These are phyloP conservation scores for Leucophenga maculata DNA, from an alignment of 2,888 invertebrate species.

Conservation along the genomic window DNA sequence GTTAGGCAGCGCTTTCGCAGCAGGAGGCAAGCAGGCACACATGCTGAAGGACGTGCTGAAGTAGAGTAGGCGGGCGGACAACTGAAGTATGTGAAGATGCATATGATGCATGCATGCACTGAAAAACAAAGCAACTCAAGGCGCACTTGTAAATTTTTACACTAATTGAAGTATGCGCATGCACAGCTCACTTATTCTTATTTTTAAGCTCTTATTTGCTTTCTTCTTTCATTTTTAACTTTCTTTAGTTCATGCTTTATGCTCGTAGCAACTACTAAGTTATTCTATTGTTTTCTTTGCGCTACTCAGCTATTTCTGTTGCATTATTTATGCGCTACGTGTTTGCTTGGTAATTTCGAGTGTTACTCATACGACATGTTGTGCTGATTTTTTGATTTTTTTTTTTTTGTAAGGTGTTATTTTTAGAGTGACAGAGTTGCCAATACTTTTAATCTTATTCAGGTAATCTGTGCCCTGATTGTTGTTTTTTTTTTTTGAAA, in stretches of 20 bases:
- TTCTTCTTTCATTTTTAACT: slow-evolving; percentile 38
- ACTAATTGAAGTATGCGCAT: slow-evolving; percentile 32
- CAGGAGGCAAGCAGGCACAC: background rate
- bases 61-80: too few species aligned
- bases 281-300: background rate
- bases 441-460: too few species aligned
- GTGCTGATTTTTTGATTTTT: background rate
- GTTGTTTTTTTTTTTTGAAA: too few species aligned
- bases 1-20: background rate
- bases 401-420: too few species aligned
- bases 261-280: too few species aligned
- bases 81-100: too few species aligned
- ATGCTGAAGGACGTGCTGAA: background rate
- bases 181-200: slow-evolving; percentile 31
- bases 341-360: background rate
- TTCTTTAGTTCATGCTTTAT: background rate
- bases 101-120: slow-evolving; percentile 28
- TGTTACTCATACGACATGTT: slow-evolving; percentile 2
- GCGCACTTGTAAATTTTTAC: slow-evolving; percentile 31
- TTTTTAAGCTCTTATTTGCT: slow-evolving; percentile 45
- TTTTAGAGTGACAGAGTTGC: too few species aligned
- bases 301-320: background rate
- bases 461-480: too few species aligned
- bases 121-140: slow-evolving; percentile 44
- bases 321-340: background rate